These are phyloP conservation scores for Gila robusta DNA, from an alignment of 2,797 vertebrate species.

Conservation along the genomic window DNA sequence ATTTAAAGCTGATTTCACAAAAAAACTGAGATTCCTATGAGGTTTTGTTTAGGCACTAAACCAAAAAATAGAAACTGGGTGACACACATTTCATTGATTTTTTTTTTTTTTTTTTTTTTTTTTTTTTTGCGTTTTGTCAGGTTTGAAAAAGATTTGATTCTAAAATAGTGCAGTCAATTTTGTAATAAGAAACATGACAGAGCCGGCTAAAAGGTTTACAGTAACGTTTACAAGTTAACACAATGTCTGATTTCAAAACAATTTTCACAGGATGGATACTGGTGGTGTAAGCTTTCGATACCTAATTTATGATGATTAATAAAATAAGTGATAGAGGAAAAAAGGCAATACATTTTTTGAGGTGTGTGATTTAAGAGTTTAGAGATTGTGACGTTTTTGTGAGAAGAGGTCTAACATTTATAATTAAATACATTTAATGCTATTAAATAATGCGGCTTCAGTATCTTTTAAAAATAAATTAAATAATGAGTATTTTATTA, in stretches of 20 bases:
- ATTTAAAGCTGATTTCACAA: background rate
- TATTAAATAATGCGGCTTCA: background rate
- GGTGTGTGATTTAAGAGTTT: background rate
- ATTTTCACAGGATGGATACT: too few relatives aligned
- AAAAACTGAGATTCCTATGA: background rate
- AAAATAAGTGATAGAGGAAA: background rate
- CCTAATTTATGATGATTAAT: background rate
- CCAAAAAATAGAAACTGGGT: background rate
- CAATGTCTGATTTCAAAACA: too few relatives aligned
- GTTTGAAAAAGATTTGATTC: background rate
- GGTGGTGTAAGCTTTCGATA: background rate
- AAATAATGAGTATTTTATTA: background rate
- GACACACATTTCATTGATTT: background rate
- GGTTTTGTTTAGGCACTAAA: background rate
- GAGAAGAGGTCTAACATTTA: background rate
- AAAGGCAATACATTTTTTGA: background rate
- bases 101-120: too few relatives aligned
- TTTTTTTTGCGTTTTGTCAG: background rate
- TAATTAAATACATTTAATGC: background rate
- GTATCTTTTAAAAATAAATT: too few relatives aligned
- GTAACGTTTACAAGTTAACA: too few relatives aligned
- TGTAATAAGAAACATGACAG: background rate
- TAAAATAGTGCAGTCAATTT: background rate
- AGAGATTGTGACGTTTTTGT: background rate
- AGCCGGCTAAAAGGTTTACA: background rate